These are phyloP conservation scores for Tenthredo notha DNA, from an alignment of 2,888 invertebrate genomes.

Conservation along the genomic window DNA sequence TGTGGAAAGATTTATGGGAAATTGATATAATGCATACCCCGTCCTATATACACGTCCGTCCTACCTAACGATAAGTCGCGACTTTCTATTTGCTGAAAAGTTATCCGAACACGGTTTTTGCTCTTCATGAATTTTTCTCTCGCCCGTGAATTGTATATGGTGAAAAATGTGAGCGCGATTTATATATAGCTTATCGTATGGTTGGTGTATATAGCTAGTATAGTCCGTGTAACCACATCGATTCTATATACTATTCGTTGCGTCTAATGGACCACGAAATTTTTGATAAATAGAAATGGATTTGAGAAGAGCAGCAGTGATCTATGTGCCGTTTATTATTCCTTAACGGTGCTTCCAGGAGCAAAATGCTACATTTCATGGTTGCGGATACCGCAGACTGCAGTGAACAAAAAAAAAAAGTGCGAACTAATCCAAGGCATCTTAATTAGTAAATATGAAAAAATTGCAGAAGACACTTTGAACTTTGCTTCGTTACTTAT, in stretches of 20 bases:
- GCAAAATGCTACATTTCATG: neutral
- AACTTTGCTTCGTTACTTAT: too few species aligned
- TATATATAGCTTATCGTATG: neutral
- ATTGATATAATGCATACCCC: neutral
- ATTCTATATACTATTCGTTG: constrained; percentile 23
- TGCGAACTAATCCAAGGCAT: too few species aligned
- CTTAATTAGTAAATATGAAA: too few species aligned
- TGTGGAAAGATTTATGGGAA: neutral
- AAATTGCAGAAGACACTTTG: too few species aligned
- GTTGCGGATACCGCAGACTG: neutral
- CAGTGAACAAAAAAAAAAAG: too few species aligned
- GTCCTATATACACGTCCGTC: neutral
- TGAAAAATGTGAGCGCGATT: constrained; percentile 41
- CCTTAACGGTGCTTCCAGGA: neutral
- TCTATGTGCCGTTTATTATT: neutral
- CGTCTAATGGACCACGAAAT: constrained; percentile 40
- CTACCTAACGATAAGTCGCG: neutral
- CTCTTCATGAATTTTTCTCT: constrained; percentile 28
- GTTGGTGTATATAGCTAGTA: neutral
- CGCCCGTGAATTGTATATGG: neutral
- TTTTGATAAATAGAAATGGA: constrained; percentile 34
- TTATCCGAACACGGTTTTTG: neutral
- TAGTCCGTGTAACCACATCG: neutral
- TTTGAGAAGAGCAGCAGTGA: neutral
- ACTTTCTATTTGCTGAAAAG: neutral